Conservation (phyloP, 2,113 vertebrate genomes). For the Siniperca knerii region DNA sequence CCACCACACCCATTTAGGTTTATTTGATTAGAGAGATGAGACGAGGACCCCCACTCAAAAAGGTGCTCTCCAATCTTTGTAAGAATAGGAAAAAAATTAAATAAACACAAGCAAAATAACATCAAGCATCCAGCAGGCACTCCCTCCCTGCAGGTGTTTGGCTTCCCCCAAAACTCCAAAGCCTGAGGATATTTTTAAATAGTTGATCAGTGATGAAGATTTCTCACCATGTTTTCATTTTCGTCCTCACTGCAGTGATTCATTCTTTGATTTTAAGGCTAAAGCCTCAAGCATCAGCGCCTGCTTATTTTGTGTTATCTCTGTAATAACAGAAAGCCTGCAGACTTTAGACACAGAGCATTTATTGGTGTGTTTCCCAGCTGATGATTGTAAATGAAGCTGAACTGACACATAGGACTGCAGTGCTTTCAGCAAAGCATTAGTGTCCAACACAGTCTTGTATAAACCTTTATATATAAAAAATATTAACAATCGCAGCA, state of each 20-base stretch:
- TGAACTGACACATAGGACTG: slow-evolving; percentile 60
- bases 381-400: slow-evolving; percentile 59
- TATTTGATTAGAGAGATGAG: slow-evolving; percentile 30
- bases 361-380: slow-evolving; percentile 43
- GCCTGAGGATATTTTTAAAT: slow-evolving; percentile 47
- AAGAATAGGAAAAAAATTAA: slow-evolving; percentile 31
- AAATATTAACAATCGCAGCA: slow-evolving; percentile 19
- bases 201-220: slow-evolving; percentile 33
- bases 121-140: slow-evolving; percentile 44
- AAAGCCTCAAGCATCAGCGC: slow-evolving; percentile 17
- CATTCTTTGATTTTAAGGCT: slow-evolving; percentile 27
- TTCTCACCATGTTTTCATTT: slow-evolving; percentile 20
- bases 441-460: slow-evolving; percentile 38
- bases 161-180: slow-evolving; percentile 60
- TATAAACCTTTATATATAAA: slow-evolving; percentile 10
- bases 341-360: slow-evolving; percentile 8
- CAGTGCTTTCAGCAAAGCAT: slow-evolving; percentile 47
- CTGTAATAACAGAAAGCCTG: slow-evolving; percentile 31
- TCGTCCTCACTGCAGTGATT: slow-evolving; percentile 43
- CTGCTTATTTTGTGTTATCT: slow-evolving; percentile 12
- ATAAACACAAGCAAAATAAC: slow-evolving; percentile 27
- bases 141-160: slow-evolving; percentile 48
- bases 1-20: slow-evolving; percentile 31
- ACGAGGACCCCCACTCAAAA: slow-evolving; percentile 21
- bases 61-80: slow-evolving; percentile 21